phyloP scores from a whole-genome alignment of 2,113 vertebrate genomes.

The Thinocorus orbignyianus region DNA sequence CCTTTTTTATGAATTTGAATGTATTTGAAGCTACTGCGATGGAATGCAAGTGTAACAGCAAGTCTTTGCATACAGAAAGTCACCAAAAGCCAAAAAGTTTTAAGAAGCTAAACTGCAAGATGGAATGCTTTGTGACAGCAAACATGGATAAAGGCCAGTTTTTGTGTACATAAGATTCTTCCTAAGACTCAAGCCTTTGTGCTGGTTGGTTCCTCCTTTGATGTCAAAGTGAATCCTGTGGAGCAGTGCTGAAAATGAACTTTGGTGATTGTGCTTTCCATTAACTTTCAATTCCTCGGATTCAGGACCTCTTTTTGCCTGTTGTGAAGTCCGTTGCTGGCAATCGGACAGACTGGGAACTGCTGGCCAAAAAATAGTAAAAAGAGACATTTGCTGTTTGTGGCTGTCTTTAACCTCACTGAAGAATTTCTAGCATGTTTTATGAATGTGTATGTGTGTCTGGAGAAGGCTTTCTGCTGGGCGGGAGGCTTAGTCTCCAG shows the following conservation, averaged over 20 bases:
- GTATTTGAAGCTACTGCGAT: constrained; percentile 26
- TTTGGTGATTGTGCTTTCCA: constrained; percentile 31
- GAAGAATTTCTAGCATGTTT: constrained; percentile 47
- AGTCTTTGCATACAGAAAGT: neutral
- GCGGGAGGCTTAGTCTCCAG: neutral
- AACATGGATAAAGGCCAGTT: constrained; percentile 70
- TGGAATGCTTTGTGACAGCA: constrained; percentile 4
- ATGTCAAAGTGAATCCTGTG: constrained; percentile 26
- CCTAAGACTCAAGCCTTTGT: constrained; percentile 43
- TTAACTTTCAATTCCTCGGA: neutral
- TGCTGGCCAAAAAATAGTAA: constrained; percentile 31
- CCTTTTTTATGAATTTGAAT: constrained; percentile 19
- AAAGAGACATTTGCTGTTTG: constrained; percentile 5
- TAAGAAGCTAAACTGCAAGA: neutral
- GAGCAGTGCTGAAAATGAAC: neutral
- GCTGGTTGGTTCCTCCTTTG: constrained; percentile 37
- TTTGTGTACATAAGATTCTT: constrained; percentile 54
- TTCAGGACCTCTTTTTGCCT: constrained; percentile 24
- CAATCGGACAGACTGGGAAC: constrained; percentile 51
- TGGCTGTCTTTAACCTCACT: neutral
- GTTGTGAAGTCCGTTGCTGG: constrained; percentile 45
- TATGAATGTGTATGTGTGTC: constrained; percentile 10
- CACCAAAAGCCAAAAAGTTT: neutral
- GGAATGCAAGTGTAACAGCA: neutral
- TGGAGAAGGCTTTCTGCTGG: constrained; percentile 35